Conservation (phyloP, 2,888 invertebrate species). For the Athetis lepigone region DNA sequence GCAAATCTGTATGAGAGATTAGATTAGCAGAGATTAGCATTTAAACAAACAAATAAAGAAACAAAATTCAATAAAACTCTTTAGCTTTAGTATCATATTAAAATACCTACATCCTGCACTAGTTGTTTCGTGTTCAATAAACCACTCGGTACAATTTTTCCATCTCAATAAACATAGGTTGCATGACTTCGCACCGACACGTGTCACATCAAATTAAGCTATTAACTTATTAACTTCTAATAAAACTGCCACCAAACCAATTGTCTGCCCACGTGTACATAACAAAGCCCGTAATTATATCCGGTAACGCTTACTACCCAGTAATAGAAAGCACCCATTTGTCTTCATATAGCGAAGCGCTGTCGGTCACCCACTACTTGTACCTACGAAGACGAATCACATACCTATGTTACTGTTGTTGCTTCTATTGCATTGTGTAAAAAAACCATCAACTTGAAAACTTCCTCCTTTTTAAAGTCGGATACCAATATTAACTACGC, state of each 20-base stretch:
- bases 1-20: too few relatives aligned
- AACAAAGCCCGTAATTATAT: conserved; percentile 22
- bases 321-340: conserved; percentile 63
- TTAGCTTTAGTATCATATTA: too few relatives aligned
- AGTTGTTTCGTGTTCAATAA: too few relatives aligned
- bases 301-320: conserved; percentile 21
- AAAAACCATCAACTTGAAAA: too few relatives aligned
- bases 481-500: too few relatives aligned
- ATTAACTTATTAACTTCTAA: conserved; percentile 35
- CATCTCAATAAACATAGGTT: conserved; percentile 1
- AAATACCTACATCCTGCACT: too few relatives aligned
- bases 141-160: not conserved
- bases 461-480: too few relatives aligned
- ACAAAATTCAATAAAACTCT: too few relatives aligned
- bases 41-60: too few relatives aligned
- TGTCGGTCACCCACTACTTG: conserved; percentile 51
- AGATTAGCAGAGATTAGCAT: conserved; percentile 1
- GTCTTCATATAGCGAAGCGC: conserved; percentile 46
- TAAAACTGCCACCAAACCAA: conserved; percentile 31
- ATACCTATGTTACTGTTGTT: too few relatives aligned
- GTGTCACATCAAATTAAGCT: conserved; percentile 37
- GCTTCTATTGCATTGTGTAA: too few relatives aligned
- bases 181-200: not conserved
- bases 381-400: not conserved
- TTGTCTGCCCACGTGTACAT: conserved; percentile 36